Evolutionary conservation across 2,797 vertebrate genomes (phyloP).

Genomic region (Mormyrops attenuatus): DNA sequence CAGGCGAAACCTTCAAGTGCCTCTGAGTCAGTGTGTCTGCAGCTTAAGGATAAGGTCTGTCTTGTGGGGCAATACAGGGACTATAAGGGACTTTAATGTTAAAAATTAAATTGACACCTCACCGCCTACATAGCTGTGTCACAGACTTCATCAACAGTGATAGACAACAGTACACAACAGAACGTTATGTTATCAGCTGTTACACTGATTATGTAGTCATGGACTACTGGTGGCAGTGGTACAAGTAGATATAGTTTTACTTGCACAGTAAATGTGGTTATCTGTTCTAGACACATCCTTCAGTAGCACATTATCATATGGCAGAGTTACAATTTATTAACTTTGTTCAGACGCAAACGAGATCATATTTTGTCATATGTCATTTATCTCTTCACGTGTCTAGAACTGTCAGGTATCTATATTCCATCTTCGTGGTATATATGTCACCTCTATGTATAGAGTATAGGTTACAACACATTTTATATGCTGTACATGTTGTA

Average conservation of each 20-base stretch:
- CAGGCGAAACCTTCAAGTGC: constrained; percentile 52
- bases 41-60: constrained; percentile 54
- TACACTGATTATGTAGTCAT: neutral
- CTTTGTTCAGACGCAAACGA: neutral
- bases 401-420: neutral
- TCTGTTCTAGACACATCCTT: neutral
- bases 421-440: neutral
- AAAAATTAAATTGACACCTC: neutral
- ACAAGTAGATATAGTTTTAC: neutral
- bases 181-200: neutral
- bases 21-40: constrained; percentile 68
- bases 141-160: neutral
- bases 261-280: neutral
- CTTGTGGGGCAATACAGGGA: constrained; percentile 42
- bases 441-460: neutral
- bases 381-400: neutral
- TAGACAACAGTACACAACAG: neutral
- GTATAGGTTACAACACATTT: neutral
- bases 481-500: neutral
- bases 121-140: neutral
- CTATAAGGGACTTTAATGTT: constrained; percentile 18
- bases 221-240: neutral
- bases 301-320: neutral
- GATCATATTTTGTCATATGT: neutral
- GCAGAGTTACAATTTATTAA: neutral